phyloP scores from a whole-genome alignment of 2,888 invertebrate genomes.

The Pollenia amentaria region DNA sequence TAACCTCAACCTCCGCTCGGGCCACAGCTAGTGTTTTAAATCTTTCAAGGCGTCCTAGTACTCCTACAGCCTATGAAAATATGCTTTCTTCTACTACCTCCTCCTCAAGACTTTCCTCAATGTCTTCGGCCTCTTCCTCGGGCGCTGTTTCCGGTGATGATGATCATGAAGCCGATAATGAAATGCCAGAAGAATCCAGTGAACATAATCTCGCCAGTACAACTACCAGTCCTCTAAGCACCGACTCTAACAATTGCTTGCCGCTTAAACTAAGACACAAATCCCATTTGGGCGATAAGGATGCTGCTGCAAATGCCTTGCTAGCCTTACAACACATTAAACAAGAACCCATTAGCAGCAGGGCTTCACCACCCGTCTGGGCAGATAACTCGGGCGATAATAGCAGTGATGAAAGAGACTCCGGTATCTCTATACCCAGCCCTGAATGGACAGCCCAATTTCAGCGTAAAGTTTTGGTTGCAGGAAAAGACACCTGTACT shows the following conservation, averaged over 20 bases:
- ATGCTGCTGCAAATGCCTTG: slow-evolving; percentile 92
- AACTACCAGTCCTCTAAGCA: slow-evolving; percentile 75
- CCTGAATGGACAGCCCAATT: slow-evolving; percentile 83
- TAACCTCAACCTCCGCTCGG: slow-evolving; percentile 78
- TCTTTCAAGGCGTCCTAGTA: slow-evolving; percentile 88
- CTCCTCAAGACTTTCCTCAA: slow-evolving; percentile 86
- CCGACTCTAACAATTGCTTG: slow-evolving; percentile 91
- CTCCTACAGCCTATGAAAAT: slow-evolving; percentile 89
- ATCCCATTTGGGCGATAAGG: slow-evolving; percentile 94
- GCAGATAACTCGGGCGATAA: slow-evolving; percentile 92
- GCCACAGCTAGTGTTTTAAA: slow-evolving; percentile 87
- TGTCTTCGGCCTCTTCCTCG: slow-evolving; percentile 88
- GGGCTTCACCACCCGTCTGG: slow-evolving; percentile 88
- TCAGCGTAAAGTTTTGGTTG: slow-evolving; percentile 79
- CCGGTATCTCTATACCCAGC: slow-evolving; percentile 91
- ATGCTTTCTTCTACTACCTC: slow-evolving; percentile 87
- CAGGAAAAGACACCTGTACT: slow-evolving; percentile 63
- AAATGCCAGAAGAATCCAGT: slow-evolving; percentile 69
- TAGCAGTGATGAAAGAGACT: slow-evolving; percentile 95
- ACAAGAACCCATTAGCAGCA: slow-evolving; percentile 91
- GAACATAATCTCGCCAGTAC: slow-evolving; percentile 74
- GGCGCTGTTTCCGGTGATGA: slow-evolving; percentile 86
- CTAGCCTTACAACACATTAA: slow-evolving; percentile 94
- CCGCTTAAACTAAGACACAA: slow-evolving; percentile 97
- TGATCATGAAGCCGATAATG: slow-evolving; percentile 76